These are phyloP conservation scores for Lasioglossum calceatum DNA, from an alignment of 2,888 invertebrate species.

Conservation along the genomic window DNA sequence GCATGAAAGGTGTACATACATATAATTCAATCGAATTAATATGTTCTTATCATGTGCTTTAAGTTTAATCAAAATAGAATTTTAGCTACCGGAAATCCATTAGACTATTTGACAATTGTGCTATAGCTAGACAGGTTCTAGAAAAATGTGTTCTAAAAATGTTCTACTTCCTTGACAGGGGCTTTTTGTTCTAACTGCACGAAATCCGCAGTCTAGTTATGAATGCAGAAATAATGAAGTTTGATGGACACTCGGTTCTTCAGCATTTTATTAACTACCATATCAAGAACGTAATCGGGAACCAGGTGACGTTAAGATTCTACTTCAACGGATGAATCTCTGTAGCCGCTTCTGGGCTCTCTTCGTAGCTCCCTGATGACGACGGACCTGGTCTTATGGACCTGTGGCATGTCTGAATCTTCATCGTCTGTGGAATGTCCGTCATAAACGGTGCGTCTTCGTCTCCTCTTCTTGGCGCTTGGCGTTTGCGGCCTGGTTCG, in stretches of 20 bases:
- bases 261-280: background rate
- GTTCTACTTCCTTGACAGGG: too few relatives aligned
- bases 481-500: slow-evolving; percentile 76
- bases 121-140: background rate
- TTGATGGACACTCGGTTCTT: background rate
- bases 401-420: slow-evolving; percentile 79
- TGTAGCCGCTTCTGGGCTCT: slow-evolving; percentile 78
- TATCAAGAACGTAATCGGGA: background rate
- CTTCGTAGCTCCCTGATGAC: slow-evolving; percentile 74
- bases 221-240: background rate
- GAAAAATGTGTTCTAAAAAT: too few relatives aligned
- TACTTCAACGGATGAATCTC: slow-evolving; percentile 62
- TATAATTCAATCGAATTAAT: too few relatives aligned
- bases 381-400: slow-evolving; percentile 51
- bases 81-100: background rate
- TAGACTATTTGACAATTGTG: background rate
- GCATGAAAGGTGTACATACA: background rate
- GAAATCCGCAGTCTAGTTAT: background rate
- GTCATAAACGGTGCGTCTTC: slow-evolving; percentile 82
- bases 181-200: background rate
- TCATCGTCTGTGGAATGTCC: slow-evolving; percentile 84
- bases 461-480: slow-evolving; percentile 81
- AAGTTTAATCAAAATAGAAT: background rate
- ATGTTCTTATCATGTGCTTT: background rate
- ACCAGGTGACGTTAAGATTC: slow-evolving; percentile 29